Evolutionary conservation across 2,113 vertebrate genomes (phyloP), one percentile per base, ranked within the genome.

Genomic region (Arenaria interpres): DNA sequence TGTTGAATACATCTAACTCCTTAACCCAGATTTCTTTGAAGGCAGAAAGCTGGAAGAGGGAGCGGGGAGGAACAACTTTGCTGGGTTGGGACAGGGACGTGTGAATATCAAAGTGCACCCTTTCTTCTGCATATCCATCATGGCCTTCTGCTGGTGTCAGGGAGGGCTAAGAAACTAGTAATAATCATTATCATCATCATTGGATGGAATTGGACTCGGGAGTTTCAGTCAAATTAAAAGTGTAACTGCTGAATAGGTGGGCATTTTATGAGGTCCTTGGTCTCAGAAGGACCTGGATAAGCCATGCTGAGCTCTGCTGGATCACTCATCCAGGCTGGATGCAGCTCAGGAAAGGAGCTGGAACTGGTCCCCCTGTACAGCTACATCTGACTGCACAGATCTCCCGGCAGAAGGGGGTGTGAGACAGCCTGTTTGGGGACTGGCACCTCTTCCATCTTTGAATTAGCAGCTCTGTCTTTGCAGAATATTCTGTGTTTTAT

Each of bases 401-500:
- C 79, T 59, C 45, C 51, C 18, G 0, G 89, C 89, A 80, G 50
- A 43, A 68, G 85, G 27, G 74, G 66, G 75, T 71, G 89, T 18
- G 78, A 81, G 91, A 67, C 79, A 76, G 82, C 60, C 72, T 11
- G 1, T 94, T 59, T 60, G 60, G 92, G 90, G 79, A 71, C 89
- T 82, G 73, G 56, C 86, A 95, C 90, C 77, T 93, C 79, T 88
- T 73, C 72, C 12, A 0, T 30, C 82, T 95, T 90, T 93, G 85
- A 91, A 92, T 93, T 91, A 91, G 69, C 83, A 88, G 91, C 72
- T 91, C 91, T 87, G 89, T 39, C 86, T 72, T 63, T 51, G 74
- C 86, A 89, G 95, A 97, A 92, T 91, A 85, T 82, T 89, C 80
- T 28, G 41, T 68, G 85, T 71, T 95, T 94, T 95, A 59, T 85